Evolutionary conservation across 2,113 vertebrate genomes (phyloP).

Genomic region (Hippocampus guttulatus): DNA sequence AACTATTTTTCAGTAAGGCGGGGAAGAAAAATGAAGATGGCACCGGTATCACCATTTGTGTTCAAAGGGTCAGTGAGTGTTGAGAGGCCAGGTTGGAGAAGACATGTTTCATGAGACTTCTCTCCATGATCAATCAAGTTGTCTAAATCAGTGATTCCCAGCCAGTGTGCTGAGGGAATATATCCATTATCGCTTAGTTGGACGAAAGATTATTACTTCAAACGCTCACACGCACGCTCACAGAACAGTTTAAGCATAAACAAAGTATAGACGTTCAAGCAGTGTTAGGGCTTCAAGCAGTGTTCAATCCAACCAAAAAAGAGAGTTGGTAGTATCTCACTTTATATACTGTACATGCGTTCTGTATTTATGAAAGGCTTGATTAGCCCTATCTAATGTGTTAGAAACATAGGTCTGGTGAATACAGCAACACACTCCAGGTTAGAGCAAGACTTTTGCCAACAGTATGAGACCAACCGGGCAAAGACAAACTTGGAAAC

Average conservation of each 20-base stretch:
- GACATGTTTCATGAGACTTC: constrained; percentile 84
- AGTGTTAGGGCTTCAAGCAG: not conserved
- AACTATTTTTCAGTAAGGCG: constrained; percentile 8
- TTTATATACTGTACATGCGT: not conserved
- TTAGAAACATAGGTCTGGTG: constrained; percentile 19
- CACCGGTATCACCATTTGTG: constrained; percentile 59
- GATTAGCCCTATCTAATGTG: not conserved
- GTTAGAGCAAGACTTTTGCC: not conserved
- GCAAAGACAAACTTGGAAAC: constrained; percentile 10
- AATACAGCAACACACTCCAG: constrained; percentile 2
- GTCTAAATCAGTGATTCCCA: constrained; percentile 65
- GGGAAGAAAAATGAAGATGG: constrained; percentile 22
- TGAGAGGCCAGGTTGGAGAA: constrained; percentile 86
- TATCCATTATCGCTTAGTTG: no score
- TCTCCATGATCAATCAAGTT: constrained; percentile 88
- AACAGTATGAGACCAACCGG: not conserved
- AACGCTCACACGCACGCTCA: no score
- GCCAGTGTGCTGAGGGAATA: no score
- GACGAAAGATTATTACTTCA: no score
- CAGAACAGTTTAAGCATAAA: not conserved
- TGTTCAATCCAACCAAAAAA: not conserved
- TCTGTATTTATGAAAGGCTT: not conserved
- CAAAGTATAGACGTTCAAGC: not conserved
- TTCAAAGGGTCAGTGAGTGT: constrained; percentile 82
- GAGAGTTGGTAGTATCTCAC: not conserved